Base-by-base conservation (phyloP, 2,113 vertebrate genomes). In the Cygnus buccinator region DNA sequence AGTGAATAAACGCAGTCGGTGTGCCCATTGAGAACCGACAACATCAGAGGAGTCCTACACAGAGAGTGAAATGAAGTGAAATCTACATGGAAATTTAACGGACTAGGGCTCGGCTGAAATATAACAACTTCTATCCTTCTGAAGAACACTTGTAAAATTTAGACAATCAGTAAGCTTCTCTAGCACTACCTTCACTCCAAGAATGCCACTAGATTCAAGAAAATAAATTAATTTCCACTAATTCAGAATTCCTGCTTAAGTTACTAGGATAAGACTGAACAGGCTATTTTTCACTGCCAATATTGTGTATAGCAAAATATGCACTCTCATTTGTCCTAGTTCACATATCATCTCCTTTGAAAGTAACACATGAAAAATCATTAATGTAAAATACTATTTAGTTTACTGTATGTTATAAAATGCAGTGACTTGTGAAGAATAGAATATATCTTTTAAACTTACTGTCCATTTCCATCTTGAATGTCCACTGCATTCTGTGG, bases 391-490 rank as follows among this genome's bases (percentile, higher is more conserved):
- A 52, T 44, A 35, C 5, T 25, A 63, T 17, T 76, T 55, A 33
- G 0, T 1, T 77, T 80, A 78, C n/a, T 3, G 4, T 29, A 48
- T 59, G 85, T 48, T 48, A 63, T 7, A 3, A 84, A 71, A 79
- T 12, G 10, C 39, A 84, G 0, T 29, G 46, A 65, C 6, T 67
- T 76, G n/a, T 31, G 43, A 87, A 52, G 52, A 89, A 79, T 13
- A 79, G 19, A 85, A 83, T 9, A 17, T 15, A 71, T 70, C 3
- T 3, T 71, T 95, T 65, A 88, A 95, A 98, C 99, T 98, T 98
- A 99, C 99, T 99, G 99, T 97, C 99, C 99, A 89, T 99, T 99
- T 94, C 99, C 99, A 95, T 99, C 99, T 94, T 99, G 99, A 98
- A 99, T 99, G 89, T 99, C 99, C 76, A 99, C 98, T 62, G 99